phyloP scores from a whole-genome alignment of 2,797 vertebrate species.

The Pangasius mekongensis region DNA sequence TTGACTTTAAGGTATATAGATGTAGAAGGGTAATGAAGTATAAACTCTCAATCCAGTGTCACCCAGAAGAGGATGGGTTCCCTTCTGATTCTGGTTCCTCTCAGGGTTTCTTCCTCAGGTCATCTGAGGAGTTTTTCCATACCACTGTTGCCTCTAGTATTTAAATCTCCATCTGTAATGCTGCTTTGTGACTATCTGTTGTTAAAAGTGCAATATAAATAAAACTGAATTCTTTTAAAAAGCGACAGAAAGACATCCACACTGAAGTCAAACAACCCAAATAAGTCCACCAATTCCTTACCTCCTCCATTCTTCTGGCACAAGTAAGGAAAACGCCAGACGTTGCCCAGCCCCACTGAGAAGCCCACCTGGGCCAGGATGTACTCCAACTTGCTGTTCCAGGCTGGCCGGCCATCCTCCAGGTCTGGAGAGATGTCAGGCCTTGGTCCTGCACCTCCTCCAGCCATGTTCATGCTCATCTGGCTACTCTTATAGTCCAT shows the following conservation, averaged over 20 bases:
- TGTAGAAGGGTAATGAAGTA: background rate
- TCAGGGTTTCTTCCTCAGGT: background rate
- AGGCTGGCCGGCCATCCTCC: constrained; percentile 91
- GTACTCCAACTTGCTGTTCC: constrained; percentile 98
- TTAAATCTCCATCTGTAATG: background rate
- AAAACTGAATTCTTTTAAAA: background rate
- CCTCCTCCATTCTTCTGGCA: constrained; percentile 99
- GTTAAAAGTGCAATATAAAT: background rate
- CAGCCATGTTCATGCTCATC: constrained; percentile 84
- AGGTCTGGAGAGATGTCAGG: constrained; percentile 80
- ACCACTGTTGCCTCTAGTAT: background rate
- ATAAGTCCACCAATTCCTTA: constrained; percentile 65
- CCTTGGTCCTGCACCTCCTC: constrained; percentile 67
- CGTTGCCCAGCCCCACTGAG: constrained; percentile 94
- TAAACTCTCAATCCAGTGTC: background rate
- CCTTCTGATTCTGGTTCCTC: background rate
- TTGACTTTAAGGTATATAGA: background rate
- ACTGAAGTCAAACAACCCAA: background rate
- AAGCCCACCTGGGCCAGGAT: constrained; percentile 97
- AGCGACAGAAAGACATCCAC: background rate
- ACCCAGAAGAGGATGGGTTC: background rate
- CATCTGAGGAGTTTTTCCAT: background rate
- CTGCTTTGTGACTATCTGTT: background rate
- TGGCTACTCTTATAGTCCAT: constrained; percentile 94
- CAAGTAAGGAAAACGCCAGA: constrained; percentile 97